phyloP scores from a whole-genome alignment of 2,797 vertebrate genomes.

The Babyrousa celebensis region DNA sequence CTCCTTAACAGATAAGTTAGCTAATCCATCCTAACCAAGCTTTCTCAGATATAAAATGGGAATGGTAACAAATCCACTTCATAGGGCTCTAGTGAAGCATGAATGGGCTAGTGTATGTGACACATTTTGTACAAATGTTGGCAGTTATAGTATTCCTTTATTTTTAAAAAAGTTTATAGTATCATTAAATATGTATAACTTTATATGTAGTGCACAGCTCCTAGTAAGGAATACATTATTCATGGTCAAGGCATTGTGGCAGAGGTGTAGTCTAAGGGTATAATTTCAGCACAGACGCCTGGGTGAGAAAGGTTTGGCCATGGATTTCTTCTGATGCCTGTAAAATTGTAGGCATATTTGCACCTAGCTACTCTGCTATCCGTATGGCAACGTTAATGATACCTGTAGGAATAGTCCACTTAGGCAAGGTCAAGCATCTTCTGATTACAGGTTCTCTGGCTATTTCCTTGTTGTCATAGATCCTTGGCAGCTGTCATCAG shows the following conservation, averaged over 20 bases:
- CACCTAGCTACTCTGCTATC: neutral
- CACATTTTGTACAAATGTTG: neutral
- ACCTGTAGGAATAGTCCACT: constrained; percentile 78
- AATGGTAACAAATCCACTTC: neutral
- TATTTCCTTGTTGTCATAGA: constrained; percentile 52
- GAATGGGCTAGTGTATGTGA: neutral
- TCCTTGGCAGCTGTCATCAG: constrained; percentile 68
- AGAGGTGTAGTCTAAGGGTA: neutral
- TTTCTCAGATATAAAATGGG: neutral
- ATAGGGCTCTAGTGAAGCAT: neutral
- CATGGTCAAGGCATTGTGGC: neutral
- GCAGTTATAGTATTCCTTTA: neutral
- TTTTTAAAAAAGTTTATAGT: neutral
- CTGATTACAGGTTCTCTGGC: constrained; percentile 60
- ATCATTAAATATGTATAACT: neutral
- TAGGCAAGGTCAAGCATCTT: constrained; percentile 70
- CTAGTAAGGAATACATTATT: neutral
- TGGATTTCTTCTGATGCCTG: constrained; percentile 10
- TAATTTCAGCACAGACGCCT: constrained; percentile 26
- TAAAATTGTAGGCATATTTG: constrained; percentile 10
- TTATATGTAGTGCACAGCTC: neutral
- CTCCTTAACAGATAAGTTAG: neutral
- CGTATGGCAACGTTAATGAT: constrained; percentile 72
- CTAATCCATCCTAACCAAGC: neutral
- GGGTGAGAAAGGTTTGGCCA: neutral